Evolutionary conservation across 2,797 vertebrate species (phyloP).

Genomic region (Crenuchus spilurus): DNA sequence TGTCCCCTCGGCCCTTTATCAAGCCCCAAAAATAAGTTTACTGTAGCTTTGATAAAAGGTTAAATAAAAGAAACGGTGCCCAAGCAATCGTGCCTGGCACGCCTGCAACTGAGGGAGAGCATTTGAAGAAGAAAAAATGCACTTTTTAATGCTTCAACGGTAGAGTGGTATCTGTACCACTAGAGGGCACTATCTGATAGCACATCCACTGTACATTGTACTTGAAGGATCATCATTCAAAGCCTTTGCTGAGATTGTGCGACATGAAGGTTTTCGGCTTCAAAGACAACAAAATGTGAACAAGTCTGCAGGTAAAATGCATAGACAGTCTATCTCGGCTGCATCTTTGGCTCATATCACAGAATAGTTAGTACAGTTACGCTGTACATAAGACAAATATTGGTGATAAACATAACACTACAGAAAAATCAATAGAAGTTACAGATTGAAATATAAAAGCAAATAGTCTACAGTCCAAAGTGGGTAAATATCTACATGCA

Average conservation of each 20-base stretch:
- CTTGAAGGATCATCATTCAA: not conserved
- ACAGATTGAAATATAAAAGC: constrained; percentile 36
- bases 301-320: constrained; percentile 38
- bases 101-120: constrained; percentile 70
- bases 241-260: not conserved
- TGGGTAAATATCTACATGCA: not conserved
- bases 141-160: constrained; percentile 70
- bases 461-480: constrained; percentile 14
- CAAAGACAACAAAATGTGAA: constrained; percentile 29
- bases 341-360: constrained; percentile 77
- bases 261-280: constrained; percentile 11
- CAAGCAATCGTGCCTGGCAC: constrained; percentile 57
- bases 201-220: constrained; percentile 30
- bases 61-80: not conserved
- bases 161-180: constrained; percentile 61
- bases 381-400: constrained; percentile 70
- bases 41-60: constrained; percentile 1
- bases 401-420: constrained; percentile 67
- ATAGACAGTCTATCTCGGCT: constrained; percentile 41
- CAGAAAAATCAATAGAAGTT: constrained; percentile 53
- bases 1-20: not conserved
- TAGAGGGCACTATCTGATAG: constrained; percentile 70
- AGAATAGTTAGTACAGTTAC: constrained; percentile 68
- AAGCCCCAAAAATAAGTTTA: not conserved
- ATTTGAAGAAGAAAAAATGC: constrained; percentile 71